phyloP scores from a whole-genome alignment of 2,113 vertebrate genomes.

The Macrotis lagotis region DNA sequence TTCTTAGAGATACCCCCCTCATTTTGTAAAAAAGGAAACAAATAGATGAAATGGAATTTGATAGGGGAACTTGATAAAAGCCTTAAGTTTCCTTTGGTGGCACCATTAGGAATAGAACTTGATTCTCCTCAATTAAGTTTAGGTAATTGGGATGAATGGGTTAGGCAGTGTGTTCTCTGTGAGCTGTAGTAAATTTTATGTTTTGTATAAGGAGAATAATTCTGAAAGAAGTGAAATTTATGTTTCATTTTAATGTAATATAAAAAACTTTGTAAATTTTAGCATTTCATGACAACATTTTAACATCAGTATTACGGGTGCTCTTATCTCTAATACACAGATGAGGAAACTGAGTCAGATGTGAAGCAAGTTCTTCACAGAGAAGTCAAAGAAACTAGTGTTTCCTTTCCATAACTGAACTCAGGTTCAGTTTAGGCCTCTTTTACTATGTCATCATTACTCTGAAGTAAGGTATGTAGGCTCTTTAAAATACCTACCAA shows the following conservation, averaged over 20 bases:
- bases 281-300: background rate
- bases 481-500: background rate
- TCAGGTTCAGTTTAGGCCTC: background rate
- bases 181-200: background rate
- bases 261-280: background rate
- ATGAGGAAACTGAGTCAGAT: background rate
- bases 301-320: background rate
- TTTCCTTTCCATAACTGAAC: background rate
- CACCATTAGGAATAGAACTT: background rate
- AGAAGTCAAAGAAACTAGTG: background rate
- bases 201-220: background rate
- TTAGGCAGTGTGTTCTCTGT: background rate
- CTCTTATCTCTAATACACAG: background rate
- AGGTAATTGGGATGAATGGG: background rate
- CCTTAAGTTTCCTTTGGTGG: background rate
- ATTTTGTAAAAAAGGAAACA: background rate
- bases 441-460: background rate
- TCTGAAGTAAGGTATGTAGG: background rate
- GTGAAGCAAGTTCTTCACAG: background rate
- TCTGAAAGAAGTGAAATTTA: background rate
- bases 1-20: background rate
- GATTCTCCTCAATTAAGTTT: background rate
- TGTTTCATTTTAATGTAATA: background rate
- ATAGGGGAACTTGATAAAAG: background rate
- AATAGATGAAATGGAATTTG: no score